Evolutionary conservation across 2,797 vertebrate species (phyloP).

Genomic region (Pteronotus mesoamericanus): DNA sequence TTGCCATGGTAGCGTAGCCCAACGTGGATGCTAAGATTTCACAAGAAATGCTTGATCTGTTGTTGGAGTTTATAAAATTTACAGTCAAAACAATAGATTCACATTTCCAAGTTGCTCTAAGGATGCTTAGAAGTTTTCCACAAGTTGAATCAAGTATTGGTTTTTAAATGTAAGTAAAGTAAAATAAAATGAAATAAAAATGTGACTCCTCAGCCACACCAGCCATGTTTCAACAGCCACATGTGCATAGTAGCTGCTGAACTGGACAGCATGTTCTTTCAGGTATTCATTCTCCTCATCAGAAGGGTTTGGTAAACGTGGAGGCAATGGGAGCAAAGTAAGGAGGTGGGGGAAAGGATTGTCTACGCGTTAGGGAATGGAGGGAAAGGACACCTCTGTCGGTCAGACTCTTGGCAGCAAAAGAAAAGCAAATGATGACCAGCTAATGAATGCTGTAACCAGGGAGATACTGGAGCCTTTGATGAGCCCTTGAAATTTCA

Average conservation of each 20-base stretch:
- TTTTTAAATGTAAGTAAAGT: not conserved
- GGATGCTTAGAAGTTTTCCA: not conserved
- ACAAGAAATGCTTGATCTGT: not conserved
- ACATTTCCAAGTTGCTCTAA: not conserved
- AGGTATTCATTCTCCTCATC: not conserved
- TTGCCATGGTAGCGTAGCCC: not conserved
- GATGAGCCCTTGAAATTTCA: not conserved
- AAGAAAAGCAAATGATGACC: not conserved
- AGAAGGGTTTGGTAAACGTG: not conserved
- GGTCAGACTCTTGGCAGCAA: not conserved
- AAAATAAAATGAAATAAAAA: not conserved
- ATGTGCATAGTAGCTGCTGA: not conserved
- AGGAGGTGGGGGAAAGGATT: not conserved
- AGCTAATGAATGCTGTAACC: not conserved
- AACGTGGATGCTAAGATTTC: not conserved
- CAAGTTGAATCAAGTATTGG: not conserved
- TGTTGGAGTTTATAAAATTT: slow-evolving; percentile 16
- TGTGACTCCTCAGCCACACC: not conserved
- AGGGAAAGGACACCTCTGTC: not conserved
- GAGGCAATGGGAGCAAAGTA: not conserved
- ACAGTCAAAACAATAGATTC: not conserved
- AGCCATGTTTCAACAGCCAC: not conserved
- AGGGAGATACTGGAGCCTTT: not conserved
- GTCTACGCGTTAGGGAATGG: too few species aligned
- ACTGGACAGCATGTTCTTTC: not conserved